Evolutionary conservation across 2,797 vertebrate species (phyloP).

Genomic region (Pseudochirops corinnae): DNA sequence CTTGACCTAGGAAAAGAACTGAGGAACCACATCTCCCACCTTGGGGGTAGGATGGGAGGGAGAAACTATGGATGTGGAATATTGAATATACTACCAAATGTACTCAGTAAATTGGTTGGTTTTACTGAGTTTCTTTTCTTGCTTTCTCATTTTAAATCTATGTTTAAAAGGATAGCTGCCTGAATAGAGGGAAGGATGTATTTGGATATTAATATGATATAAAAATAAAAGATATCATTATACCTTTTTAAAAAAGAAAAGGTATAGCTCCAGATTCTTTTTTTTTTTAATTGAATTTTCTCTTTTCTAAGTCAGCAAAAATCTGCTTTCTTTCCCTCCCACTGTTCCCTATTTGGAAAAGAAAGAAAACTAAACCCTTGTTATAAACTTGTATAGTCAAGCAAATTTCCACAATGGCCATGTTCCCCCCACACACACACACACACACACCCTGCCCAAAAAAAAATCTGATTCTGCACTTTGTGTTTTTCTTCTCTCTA

Average conservation of each 20-base stretch:
- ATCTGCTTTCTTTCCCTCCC: neutral
- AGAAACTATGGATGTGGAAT: too few species aligned
- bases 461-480: neutral
- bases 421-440: neutral
- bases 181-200: neutral
- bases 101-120: neutral
- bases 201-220: neutral
- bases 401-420: neutral
- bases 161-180: neutral
- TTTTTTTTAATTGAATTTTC: neutral
- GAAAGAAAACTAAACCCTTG: neutral
- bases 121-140: neutral
- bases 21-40: too few species aligned
- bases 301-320: neutral
- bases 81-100: too few species aligned
- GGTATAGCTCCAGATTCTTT: neutral
- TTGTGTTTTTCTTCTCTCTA: neutral
- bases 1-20: too few species aligned
- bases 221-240: neutral
- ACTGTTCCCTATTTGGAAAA: neutral
- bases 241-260: neutral
- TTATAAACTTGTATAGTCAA: neutral
- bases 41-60: too few species aligned
- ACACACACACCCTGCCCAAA: too few species aligned
- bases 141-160: neutral